These are phyloP conservation scores for Larimichthys polyactis DNA, from an alignment of 2,113 vertebrate species.

Conservation along the genomic window DNA sequence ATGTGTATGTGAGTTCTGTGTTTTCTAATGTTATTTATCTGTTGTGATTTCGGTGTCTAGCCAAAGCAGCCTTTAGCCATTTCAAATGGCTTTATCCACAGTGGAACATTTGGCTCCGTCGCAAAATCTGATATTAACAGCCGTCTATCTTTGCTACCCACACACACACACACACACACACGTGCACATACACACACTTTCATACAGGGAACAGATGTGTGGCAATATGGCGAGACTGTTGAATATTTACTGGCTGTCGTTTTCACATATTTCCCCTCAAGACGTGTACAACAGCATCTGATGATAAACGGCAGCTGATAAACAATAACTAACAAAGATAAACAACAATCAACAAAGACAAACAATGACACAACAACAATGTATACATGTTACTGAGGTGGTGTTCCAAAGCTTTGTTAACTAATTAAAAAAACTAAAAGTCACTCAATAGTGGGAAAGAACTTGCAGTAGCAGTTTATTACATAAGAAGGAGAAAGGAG, in stretches of 20 bases:
- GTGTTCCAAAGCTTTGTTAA: background rate
- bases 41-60: slow-evolving; percentile 41
- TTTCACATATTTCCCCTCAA: slow-evolving; percentile 49
- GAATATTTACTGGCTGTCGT: slow-evolving; percentile 61
- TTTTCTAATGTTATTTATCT: slow-evolving; percentile 59
- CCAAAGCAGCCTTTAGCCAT: slow-evolving; percentile 56
- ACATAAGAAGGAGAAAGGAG: background rate
- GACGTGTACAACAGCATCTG: slow-evolving; percentile 37
- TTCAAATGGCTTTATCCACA: slow-evolving; percentile 61
- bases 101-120: slow-evolving; percentile 56
- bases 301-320: slow-evolving; percentile 50
- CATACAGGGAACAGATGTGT: slow-evolving; percentile 63
- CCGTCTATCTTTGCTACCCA: slow-evolving; percentile 34
- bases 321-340: slow-evolving; percentile 49
- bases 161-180: slow-evolving; percentile 22
- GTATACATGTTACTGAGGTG: background rate
- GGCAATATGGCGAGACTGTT: slow-evolving; percentile 64
- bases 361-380: slow-evolving; percentile 31
- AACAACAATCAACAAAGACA: slow-evolving; percentile 53
- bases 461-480: slow-evolving; percentile 2
- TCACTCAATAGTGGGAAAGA: background rate
- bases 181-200: slow-evolving; percentile 17
- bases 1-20: slow-evolving; percentile 7
- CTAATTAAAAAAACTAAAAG: slow-evolving; percentile 9
- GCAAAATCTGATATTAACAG: slow-evolving; percentile 62